Base-by-base conservation (phyloP, 2,888 invertebrate species). In the Lasius platythorax region DNA sequence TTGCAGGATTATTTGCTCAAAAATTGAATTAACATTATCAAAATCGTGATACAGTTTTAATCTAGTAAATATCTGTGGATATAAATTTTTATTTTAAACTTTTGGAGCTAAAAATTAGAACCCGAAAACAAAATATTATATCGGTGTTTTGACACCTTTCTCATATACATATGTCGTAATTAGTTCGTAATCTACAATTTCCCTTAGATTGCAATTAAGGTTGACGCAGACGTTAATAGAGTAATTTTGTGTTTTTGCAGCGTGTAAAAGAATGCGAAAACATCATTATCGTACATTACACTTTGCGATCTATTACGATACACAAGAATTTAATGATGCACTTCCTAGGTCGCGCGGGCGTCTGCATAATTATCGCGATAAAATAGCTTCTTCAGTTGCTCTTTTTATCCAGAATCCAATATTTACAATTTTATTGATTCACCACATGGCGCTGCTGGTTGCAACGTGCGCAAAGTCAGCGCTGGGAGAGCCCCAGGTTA, bases 371-470 rank as follows among this genome's bases (percentile, higher is more conserved):
- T 63, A 63, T 81, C 72, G 72, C 37, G 12, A 61, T 81, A 72
- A 79, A 79, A 72, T 61, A 72, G 33, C 33, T 50, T 50, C 46
- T 33, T 79, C 37, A 28, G 50, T 33, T 12, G 72, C 9, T 72
- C 11, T 61, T 72, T 61, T 61, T 40, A 53, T 30, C 9, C 5
- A 18, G 18, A 3, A 15, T 23, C 23, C 12, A 46, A 4, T 72
- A 81, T 63, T 72, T 81, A 81, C 37, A 61, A 72, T 63, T 72
- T 72, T 72, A 50, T 61, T 72, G 43, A 81, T 72, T 81, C 72
- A 81, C 9, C 50, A 5, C 18, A 46, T 11, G 12, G 18, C 12
- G 67, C 11, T 11, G 46, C 15, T 15, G 78, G 72, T 33, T 72
- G 53, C 33, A 61, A 15, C 79, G 70, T 33, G 33, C 78, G 33